Percentiles rank a stretch among this genome's conserved stretches.
These are phyloP conservation scores for Poecilobothrus nobilitatus DNA, from an alignment of 2,888 invertebrate species.

Conservation along the genomic window DNA sequence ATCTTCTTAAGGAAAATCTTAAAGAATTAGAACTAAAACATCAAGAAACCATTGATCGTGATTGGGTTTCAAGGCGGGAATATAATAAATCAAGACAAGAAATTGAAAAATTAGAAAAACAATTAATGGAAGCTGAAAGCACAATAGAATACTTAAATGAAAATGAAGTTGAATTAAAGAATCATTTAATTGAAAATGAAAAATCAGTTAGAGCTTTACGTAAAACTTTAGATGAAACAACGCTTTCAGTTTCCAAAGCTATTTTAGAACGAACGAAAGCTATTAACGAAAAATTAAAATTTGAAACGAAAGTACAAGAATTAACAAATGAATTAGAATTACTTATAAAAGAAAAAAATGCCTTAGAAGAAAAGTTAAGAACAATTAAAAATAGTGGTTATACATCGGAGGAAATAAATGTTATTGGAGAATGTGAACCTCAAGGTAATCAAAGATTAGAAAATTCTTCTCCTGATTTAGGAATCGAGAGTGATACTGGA, in stretches of 20 bases:
- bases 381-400: slow-evolving; percentile 34
- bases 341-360: slow-evolving; percentile 34
- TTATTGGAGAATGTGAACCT: slow-evolving; percentile 15
- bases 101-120: slow-evolving; percentile 44
- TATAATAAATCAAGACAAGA: slow-evolving; percentile 48
- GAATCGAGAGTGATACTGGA: slow-evolving; percentile 77
- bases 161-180: slow-evolving; percentile 43
- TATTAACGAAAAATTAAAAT: slow-evolving; percentile 57
- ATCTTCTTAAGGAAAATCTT: slow-evolving; percentile 27
- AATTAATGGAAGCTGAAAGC: slow-evolving; percentile 43
- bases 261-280: slow-evolving; percentile 65
- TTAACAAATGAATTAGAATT: slow-evolving; percentile 27
- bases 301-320: slow-evolving; percentile 47
- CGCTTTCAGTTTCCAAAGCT: slow-evolving; percentile 64
- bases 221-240: slow-evolving; percentile 61
- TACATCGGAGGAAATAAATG: slow-evolving; percentile 44
- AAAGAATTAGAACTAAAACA: slow-evolving; percentile 34
- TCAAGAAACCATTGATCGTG: slow-evolving; percentile 47
- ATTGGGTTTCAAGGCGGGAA: slow-evolving; percentile 50
- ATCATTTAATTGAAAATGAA: slow-evolving; percentile 38
- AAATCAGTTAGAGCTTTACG: slow-evolving; percentile 52
- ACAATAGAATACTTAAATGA: slow-evolving; percentile 40
- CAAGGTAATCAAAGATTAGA: slow-evolving; percentile 33
- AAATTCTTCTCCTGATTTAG: slow-evolving; percentile 72
- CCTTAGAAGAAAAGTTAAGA: slow-evolving; percentile 26